Percentiles rank a stretch among this genome's conserved stretches.
Conservation (phyloP, 2,888 invertebrate species). For the Spialia ferax region DNA sequence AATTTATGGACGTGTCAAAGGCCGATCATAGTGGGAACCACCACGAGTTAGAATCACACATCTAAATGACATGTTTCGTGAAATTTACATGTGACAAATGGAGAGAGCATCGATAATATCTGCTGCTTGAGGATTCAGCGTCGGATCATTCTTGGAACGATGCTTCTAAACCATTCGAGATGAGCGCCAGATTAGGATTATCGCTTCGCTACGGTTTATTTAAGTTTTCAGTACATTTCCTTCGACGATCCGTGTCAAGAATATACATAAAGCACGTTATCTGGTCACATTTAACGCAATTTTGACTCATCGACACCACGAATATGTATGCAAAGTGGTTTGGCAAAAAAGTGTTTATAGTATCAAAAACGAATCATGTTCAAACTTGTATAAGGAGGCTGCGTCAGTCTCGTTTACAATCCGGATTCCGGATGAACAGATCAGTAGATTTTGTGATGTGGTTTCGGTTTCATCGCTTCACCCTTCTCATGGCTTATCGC, state of each 20-base stretch:
- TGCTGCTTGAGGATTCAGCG: slow-evolving; percentile 42
- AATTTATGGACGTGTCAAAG: slow-evolving; percentile 76
- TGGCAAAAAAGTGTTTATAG: slow-evolving; percentile 61
- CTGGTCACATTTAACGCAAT: slow-evolving; percentile 54
- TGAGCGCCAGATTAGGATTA: slow-evolving; percentile 48
- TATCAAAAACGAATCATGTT: slow-evolving; percentile 72
- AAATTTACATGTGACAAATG: slow-evolving; percentile 44
- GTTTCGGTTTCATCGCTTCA: slow-evolving; percentile 78
- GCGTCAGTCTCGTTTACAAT: slow-evolving; percentile 70
- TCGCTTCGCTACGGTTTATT: slow-evolving; percentile 49
- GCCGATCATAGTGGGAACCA: slow-evolving; percentile 71
- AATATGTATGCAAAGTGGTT: slow-evolving; percentile 68
- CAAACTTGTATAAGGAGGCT: slow-evolving; percentile 66
- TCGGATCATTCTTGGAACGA: slow-evolving; percentile 44
- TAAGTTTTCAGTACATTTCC: slow-evolving; percentile 59
- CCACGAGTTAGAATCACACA: slow-evolving; percentile 57
- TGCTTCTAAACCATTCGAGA: slow-evolving; percentile 45
- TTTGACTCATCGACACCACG: slow-evolving; percentile 65
- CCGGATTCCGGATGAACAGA: slow-evolving; percentile 78
- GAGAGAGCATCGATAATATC: slow-evolving; percentile 50
- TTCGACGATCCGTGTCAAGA: slow-evolving; percentile 61
- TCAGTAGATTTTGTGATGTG: slow-evolving; percentile 74
- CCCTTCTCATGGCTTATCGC: slow-evolving; percentile 81
- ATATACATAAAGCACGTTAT: slow-evolving; percentile 44
- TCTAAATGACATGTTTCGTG: slow-evolving; percentile 49